Evolutionary conservation across 1,140 invertebrate species (phyloP), one percentile per base, ranked within the genome.

Genomic region (Atta colombica): DNA sequence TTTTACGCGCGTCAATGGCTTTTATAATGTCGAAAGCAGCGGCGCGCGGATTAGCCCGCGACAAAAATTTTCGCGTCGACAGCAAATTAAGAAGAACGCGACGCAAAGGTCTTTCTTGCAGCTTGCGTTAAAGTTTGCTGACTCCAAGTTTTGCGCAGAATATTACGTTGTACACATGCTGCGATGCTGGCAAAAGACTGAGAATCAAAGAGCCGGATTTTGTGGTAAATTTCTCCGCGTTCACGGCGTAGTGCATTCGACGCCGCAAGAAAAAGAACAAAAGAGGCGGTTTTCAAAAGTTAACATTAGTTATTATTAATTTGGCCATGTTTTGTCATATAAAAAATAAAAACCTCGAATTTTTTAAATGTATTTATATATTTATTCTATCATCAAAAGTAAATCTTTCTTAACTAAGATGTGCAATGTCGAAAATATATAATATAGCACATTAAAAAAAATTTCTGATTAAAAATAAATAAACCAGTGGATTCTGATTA

Each of bases 121-220:
- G 14, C 28, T 31, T n/a, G 45, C 49, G 25, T 63, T 45, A 49
- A 77, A 77, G 75, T 77, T 65, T 65, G 75, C 75, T 77, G 75
- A 77, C 60, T 49, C 58, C 31, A 55, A 80, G 31, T 69, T 60
- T 69, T 69, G 28, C 63, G n/a, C 31, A 14, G 8, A 39, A 80
- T 80, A 80, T 80, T 55, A 80, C 16, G n/a, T 39, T 55, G 63
- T 55, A 77, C 74, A 45, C 21, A 45, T 35, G 8, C 35, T 25
- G 12, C 63, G 8, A 1, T 21, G 7, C 49, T 18, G 16, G 58
- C 16, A 69, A 58, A 61, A 55, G 63, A 39, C 10, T 55, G 35
- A 12, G 39, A 80, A 35, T 53, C 63, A 53, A n/a, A 68, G 49
- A 39, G 14, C 61, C 6, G n/a, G n/a, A 69, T 80, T 80, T 69